phyloP scores from a whole-genome alignment of 2,797 vertebrate genomes.

The Danio tinwini region DNA sequence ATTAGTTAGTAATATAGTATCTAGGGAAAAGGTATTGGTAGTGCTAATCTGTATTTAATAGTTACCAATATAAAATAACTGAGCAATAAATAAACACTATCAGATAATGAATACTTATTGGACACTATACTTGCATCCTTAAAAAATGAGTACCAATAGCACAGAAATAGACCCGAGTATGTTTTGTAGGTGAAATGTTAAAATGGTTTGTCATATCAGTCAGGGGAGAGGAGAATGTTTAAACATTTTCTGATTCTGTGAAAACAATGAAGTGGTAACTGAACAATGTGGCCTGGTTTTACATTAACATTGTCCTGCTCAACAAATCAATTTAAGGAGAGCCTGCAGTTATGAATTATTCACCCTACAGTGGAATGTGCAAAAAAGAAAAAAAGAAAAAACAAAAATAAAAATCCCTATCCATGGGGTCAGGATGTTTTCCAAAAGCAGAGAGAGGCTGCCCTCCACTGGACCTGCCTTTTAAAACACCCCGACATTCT shows the following conservation, averaged over 20 bases:
- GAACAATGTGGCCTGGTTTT: conserved; percentile 16
- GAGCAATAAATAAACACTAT: too few relatives aligned
- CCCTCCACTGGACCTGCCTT: conserved; percentile 68
- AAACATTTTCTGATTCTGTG: conserved; percentile 1
- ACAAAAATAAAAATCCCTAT: too few relatives aligned
- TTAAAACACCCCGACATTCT: conserved; percentile 2
- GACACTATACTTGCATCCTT: too few relatives aligned
- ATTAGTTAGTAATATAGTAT: too few relatives aligned
- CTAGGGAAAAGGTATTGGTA: too few relatives aligned
- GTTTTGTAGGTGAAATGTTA: too few relatives aligned
- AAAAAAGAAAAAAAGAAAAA: background rate
- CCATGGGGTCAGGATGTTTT: background rate
- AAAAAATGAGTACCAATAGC: too few relatives aligned
- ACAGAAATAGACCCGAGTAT: too few relatives aligned
- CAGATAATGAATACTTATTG: too few relatives aligned
- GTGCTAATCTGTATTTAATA: too few relatives aligned
- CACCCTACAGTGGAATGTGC: conserved; percentile 51
- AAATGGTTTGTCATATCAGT: too few relatives aligned
- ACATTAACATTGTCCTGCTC: conserved; percentile 34
- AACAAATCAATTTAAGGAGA: conserved; percentile 38
- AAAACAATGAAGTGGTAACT: conserved; percentile 33
- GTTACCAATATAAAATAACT: too few relatives aligned
- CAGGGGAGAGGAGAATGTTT: background rate
- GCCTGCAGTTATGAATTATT: conserved; percentile 55
- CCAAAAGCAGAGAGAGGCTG: background rate